Conservation (phyloP, 2,113 vertebrate species). For the Capreolus pygargus region DNA sequence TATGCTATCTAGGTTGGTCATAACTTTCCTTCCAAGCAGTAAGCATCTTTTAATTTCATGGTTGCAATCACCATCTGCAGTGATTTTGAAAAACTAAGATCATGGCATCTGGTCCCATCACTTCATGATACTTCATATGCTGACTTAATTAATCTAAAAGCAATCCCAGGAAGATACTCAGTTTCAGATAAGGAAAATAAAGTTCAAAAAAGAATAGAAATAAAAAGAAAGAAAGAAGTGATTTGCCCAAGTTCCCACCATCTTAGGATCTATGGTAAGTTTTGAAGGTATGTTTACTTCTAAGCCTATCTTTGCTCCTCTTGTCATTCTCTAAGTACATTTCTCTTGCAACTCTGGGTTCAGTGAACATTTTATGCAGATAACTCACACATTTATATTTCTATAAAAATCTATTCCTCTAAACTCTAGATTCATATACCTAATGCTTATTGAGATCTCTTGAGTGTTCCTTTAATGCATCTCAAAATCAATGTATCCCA, state of each 20-base stretch:
- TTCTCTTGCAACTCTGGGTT: neutral
- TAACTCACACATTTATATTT: neutral
- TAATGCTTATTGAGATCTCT: neutral
- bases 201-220: neutral
- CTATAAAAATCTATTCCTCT: neutral
- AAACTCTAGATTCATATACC: neutral
- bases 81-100: neutral
- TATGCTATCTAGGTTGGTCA: neutral
- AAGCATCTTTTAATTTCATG: neutral
- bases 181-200: neutral
- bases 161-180: neutral
- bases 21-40: neutral
- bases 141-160: neutral
- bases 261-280: neutral
- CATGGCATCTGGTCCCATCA: neutral
- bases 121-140: neutral
- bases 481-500: neutral
- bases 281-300: neutral
- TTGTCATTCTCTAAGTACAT: neutral
- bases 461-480: neutral
- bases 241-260: neutral
- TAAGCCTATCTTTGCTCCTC: neutral
- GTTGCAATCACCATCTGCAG: neutral
- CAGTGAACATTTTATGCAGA: neutral
- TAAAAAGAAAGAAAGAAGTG: neutral